Evolutionary conservation across 2,797 vertebrate genomes (phyloP).

Genomic region (Intellagama lesueurii): DNA sequence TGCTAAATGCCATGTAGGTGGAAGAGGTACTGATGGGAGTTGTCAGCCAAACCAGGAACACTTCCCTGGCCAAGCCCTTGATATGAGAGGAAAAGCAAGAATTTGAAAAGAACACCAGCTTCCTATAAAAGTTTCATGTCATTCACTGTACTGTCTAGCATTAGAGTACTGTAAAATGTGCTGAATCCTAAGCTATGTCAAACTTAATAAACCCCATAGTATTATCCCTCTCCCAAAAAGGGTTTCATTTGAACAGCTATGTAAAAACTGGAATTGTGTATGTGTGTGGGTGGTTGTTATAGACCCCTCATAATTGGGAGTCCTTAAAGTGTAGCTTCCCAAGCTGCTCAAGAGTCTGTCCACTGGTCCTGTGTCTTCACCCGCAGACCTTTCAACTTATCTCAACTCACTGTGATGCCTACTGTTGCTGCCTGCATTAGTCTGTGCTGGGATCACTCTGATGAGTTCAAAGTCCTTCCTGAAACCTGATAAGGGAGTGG

Average conservation of each 20-base stretch:
- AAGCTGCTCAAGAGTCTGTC: background rate
- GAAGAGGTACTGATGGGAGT: too few species aligned
- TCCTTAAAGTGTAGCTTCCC: background rate
- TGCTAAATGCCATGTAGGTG: too few species aligned
- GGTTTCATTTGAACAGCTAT: background rate
- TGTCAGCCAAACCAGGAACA: too few species aligned
- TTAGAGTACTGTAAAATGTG: too few species aligned
- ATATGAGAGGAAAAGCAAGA: too few species aligned
- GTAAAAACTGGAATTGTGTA: background rate
- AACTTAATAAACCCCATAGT: background rate
- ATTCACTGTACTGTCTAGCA: too few species aligned
- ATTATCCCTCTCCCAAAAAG: background rate
- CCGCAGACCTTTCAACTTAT: background rate
- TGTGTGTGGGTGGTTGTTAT: background rate
- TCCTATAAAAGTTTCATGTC: too few species aligned
- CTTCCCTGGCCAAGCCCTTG: too few species aligned
- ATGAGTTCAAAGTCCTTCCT: background rate
- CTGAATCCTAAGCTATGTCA: background rate
- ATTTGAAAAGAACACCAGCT: too few species aligned
- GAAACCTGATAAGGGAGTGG: slow-evolving; percentile 20
- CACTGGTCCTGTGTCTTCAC: background rate
- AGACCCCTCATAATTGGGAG: background rate
- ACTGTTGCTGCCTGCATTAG: slow-evolving; percentile 24
- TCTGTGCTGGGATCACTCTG: slow-evolving; percentile 16
- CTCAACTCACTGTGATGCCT: slow-evolving; percentile 43